Base-by-base conservation (phyloP, 2,888 invertebrate species). In the Seira ritae region DNA sequence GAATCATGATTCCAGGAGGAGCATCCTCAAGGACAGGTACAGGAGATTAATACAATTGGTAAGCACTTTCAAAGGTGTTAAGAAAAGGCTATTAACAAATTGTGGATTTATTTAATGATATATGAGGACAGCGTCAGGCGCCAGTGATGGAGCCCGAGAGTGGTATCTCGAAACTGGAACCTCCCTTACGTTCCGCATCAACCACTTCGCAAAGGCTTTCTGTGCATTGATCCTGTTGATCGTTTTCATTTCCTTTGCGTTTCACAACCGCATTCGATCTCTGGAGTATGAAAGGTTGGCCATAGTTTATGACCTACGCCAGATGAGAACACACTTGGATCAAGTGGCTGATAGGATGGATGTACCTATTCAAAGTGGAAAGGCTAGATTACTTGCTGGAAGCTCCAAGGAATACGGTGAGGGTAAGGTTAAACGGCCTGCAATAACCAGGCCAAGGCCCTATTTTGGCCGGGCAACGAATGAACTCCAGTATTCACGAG, bases 111-210 rank as follows among this genome's bases (percentile, higher is more conserved):
- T 67, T 4, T 22, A 22, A 3, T 67, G 62, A 19, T 20, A 4
- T 62, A 62, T 62, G n/a, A 62, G 20, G 17, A 12, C 42, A 42
- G 4, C 12, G 12, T 12, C 42, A 42, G 4, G 4, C 12, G 4
- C 42, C 12, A 42, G n/a, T 46, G n/a, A 42, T 68, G 69, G 68
- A 15, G 22, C 69, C 1, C 19, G 68, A 31, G 3, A 1, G 46
- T 80, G 69, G 69, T 1, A 60, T 4, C 15, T 83, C n/a, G 62
- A 70, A 31, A 75, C 72, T 3, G 78, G 77, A 10, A 77, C 86
- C 1, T 62, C 19, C 6, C 42, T 86, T 0, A 68, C 80, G 50
- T 66, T 86, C 1, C 79, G 82, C 6, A 74, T 76, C 12, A 86
- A 67, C 31, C 84, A 84, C 17, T 69, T 82, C 0, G 23, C 75